A percentile compares a stretch with the other conserved stretches of the same genome.
phyloP scores from a whole-genome alignment of 2,888 invertebrate species.

The Cheilosia variabilis region DNA sequence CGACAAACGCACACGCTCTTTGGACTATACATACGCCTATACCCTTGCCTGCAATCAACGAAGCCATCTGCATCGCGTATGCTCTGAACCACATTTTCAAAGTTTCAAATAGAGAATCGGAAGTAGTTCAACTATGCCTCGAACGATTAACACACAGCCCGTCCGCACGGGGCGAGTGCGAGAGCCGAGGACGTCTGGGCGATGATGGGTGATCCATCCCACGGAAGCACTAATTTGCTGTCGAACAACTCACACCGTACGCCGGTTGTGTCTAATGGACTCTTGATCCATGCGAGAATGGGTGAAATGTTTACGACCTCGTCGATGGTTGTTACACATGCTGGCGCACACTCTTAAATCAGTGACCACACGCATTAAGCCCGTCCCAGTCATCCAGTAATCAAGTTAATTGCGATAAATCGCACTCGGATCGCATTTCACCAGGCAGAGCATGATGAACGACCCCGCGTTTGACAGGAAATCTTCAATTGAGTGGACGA shows the following conservation, averaged over 20 bases:
- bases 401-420: constrained; percentile 70
- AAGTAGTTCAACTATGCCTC: constrained; percentile 54
- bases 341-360: constrained; percentile 37
- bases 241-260: constrained; percentile 64
- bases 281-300: constrained; percentile 34
- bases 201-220: constrained; percentile 52
- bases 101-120: constrained; percentile 42
- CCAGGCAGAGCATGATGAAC: constrained; percentile 8
- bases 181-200: constrained; percentile 7
- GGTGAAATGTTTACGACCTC: constrained; percentile 56
- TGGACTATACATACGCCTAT: too few relatives aligned
- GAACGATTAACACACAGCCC: constrained; percentile 56
- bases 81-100: constrained; percentile 56
- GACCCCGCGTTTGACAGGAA: constrained; percentile 66
- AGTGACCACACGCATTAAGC: constrained; percentile 33
- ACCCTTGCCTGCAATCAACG: constrained; percentile 38
- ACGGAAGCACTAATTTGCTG: constrained; percentile 65
- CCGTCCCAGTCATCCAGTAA: constrained; percentile 32
- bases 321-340: constrained; percentile 45
- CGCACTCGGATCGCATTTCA: constrained; percentile 57
- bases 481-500: constrained; percentile 69
- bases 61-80: constrained; percentile 51
- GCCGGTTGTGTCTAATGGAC: constrained; percentile 45
- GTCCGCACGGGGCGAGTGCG: neutral
- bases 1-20: constrained; percentile 26